phyloP scores from a whole-genome alignment of 2,888 invertebrate genomes.

The Caenorhabditis wallacei region DNA sequence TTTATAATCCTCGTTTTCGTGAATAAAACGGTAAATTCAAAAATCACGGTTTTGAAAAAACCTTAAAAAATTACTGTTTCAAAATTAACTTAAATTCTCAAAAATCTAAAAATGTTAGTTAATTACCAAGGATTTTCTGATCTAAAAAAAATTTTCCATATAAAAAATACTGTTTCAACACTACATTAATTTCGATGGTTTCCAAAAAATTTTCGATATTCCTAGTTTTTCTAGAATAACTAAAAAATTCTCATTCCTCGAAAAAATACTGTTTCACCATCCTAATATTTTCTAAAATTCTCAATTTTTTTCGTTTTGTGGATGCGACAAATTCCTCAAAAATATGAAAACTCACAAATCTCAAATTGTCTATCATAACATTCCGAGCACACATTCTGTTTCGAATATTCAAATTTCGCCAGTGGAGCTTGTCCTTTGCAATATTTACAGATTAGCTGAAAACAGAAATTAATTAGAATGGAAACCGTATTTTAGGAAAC shows the following conservation, averaged over 20 bases:
- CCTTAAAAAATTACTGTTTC: background rate
- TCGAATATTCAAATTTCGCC: constrained; percentile 70
- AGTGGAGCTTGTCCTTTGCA: constrained; percentile 81
- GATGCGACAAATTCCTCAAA: background rate
- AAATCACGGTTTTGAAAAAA: too few species aligned
- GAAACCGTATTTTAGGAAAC: background rate
- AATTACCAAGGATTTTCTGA: too few species aligned
- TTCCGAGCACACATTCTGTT: constrained; percentile 78
- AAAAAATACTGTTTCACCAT: background rate
- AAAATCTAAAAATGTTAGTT: too few species aligned
- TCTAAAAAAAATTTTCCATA: too few species aligned
- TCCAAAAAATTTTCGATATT: too few species aligned
- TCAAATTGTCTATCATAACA: constrained; percentile 74
- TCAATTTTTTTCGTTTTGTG: background rate
- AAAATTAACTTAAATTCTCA: constrained; percentile 1
- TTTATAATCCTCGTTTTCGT: too few species aligned
- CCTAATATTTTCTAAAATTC: background rate
- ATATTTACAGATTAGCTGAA: constrained; percentile 78
- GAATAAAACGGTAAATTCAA: too few species aligned
- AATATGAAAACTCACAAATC: constrained; percentile 69
- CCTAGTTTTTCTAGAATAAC: too few species aligned
- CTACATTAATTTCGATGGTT: too few species aligned
- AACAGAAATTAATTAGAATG: background rate
- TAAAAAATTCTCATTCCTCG: too few species aligned
- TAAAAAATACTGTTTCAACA: too few species aligned